phyloP scores from a whole-genome alignment of 2,113 vertebrate species.

The Aspiorhynchus laticeps region DNA sequence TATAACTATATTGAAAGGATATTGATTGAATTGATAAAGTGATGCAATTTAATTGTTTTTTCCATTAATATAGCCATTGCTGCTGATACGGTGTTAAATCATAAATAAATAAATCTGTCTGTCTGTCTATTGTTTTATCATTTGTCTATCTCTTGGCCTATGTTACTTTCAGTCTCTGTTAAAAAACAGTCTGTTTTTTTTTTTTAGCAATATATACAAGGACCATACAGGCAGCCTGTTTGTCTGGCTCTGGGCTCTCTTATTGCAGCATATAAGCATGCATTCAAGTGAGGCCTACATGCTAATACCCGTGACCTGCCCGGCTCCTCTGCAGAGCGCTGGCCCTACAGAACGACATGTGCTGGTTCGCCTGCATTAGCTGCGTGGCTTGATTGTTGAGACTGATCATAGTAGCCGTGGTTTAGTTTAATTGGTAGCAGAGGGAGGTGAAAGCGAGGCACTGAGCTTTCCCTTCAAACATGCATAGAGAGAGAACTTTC shows the following conservation, averaged over 20 bases:
- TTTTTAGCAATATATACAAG: not conserved
- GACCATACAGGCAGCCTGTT: not conserved
- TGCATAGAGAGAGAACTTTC: not conserved
- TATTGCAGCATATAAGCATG: not conserved
- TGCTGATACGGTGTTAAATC: not conserved
- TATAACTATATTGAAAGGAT: too few species aligned
- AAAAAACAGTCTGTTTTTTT: not conserved
- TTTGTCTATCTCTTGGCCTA: too few species aligned
- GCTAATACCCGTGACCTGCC: not conserved
- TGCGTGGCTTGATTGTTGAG: conserved; percentile 32
- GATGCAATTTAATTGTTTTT: not conserved
- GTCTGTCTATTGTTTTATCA: too few species aligned
- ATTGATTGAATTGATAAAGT: too few species aligned
- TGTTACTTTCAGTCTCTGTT: too few species aligned
- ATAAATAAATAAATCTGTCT: not conserved
- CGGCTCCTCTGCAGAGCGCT: not conserved
- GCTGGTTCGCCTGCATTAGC: conserved; percentile 1
- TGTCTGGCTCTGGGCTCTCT: not conserved
- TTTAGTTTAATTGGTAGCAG: conserved; percentile 62
- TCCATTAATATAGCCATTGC: not conserved
- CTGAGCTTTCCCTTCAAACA: conserved; percentile 17
- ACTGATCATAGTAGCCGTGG: conserved; percentile 49
- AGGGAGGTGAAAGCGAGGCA: conserved; percentile 56
- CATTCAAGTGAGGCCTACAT: not conserved
- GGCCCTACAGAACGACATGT: not conserved